Base-by-base conservation (phyloP, 1,140 invertebrate species). In the Hycleus phaleratus region DNA sequence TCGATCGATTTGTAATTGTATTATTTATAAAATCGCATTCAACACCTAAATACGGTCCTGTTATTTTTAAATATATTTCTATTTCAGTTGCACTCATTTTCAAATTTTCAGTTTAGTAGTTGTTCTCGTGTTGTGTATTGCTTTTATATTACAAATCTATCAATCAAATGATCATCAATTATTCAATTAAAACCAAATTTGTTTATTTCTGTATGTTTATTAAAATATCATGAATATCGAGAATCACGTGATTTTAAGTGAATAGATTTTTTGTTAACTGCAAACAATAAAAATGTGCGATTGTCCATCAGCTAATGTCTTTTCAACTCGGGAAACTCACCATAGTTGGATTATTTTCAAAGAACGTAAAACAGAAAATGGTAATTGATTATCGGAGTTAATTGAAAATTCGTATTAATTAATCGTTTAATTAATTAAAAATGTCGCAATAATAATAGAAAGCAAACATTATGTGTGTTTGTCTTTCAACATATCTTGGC, bases 341-440 rank as follows among this genome's bases (percentile, higher is more conserved):
- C 78, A 78, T 70, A 81, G 79, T 76, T 81, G 80, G 80, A 80
- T 81, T 74, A 79, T 81, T 71, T 81, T 79, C 70, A 80, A 78
- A 77, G 78, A 80, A 76, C 77, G 74, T 73, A 74, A 65, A 63
- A 71, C 68, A 60, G 64, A 67, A 44, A 66, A 62, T 64, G 69
- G 70, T 72, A 58, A 64, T 32, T 32, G 3, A 32, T 32, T 32
- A 5, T 32, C 32, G 4, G 32, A 0, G 0, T 3, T 32, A 5
- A 4, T 32, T 7, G 7, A 32, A 4, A 32, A 32, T 18, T 18
- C 18, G 18, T 18, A 18, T 18, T 18, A 18, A 32, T 32, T 7
- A 32, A 32, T 32, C 32, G 7, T 18, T 18, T 18, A 32, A 32
- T 32, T 32, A 32, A 32, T 32, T 32, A 5, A 32, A 18, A 32